These are phyloP conservation scores for Kradibia gibbosae DNA, from an alignment of 1,140 invertebrate genomes.

Conservation along the genomic window DNA sequence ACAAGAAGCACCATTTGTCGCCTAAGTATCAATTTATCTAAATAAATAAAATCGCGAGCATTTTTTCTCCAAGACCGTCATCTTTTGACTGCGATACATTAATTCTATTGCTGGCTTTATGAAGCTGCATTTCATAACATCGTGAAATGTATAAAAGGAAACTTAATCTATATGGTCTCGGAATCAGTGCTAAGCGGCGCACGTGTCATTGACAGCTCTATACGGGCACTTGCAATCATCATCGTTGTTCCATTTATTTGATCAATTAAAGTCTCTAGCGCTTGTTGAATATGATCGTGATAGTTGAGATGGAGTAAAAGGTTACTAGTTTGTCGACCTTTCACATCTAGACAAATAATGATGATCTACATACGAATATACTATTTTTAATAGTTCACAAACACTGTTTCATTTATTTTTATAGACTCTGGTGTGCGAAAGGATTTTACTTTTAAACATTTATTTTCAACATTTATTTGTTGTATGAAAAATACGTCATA, in stretches of 20 bases:
- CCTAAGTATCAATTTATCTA: not conserved
- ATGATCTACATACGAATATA: constrained; percentile 36
- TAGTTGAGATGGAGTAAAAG: constrained; percentile 21
- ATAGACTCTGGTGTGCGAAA: not conserved
- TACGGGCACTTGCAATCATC: not conserved
- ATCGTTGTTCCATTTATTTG: constrained; percentile 22
- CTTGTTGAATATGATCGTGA: constrained; percentile 9
- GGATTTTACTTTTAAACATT: too few relatives aligned
- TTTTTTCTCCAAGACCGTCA: not conserved
- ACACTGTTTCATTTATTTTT: constrained; percentile 15
- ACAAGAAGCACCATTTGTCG: too few relatives aligned
- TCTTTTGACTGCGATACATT: not conserved
- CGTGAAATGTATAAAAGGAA: not conserved
- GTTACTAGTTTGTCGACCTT: constrained; percentile 32
- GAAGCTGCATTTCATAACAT: not conserved
- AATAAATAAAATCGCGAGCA: not conserved
- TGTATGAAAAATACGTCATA: not conserved
- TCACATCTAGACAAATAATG: constrained; percentile 26
- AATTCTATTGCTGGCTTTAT: not conserved
- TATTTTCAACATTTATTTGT: not conserved
- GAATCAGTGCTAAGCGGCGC: not conserved
- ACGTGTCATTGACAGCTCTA: constrained; percentile 30
- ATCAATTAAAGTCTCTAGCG: constrained; percentile 37
- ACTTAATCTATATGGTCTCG: not conserved
- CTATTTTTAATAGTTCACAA: constrained; percentile 34